Base-by-base conservation (phyloP, 2,888 invertebrate species). In the Eupithecia dodoneata region DNA sequence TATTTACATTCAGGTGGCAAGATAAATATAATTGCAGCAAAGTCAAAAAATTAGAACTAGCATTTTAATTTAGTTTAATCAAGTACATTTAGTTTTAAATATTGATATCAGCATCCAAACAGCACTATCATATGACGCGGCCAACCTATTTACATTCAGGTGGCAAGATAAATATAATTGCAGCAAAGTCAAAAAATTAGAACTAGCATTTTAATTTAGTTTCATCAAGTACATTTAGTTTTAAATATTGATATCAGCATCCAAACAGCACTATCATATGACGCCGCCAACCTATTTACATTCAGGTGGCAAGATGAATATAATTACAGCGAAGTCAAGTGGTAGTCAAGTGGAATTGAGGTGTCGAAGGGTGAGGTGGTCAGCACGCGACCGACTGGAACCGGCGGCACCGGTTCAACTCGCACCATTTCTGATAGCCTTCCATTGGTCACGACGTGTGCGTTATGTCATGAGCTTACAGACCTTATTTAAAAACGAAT, bases 381-480 rank as follows among this genome's bases (percentile, higher is more conserved):
- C 52, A 71, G 76, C 79, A 81, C 81, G 78, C 82, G 83, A 82
- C 81, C 49, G 41, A 73, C 74, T 76, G 69, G 74, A 80, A 81
- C 81, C 85, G 86, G 89, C 72, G 87, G 81, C 88, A 90, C 90
- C 89, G 89, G 90, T 90, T 85, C 83, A 75, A 80, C 84, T 85
- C 86, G 85, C 83, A 88, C 87, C 87, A 88, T 87, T 89, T 89
- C 86, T 89, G 88, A 88, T 89, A 86, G 86, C 88, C 89, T 88
- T 88, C 88, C 87, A 86, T 76, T 76, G 66, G 30, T 63, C 63
- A 63, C 30, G 63, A 76, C 75, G 83, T 76, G 78, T 85, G 88
- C 87, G 79, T 76, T 83, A 88, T 87, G 86, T 74, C 42, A 78
- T 41, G 70, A 49, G 71, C 67, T 66, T 13, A 15, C 15, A 42